Base-by-base conservation (phyloP, 2,888 invertebrate genomes). In the Timema cristinae region DNA sequence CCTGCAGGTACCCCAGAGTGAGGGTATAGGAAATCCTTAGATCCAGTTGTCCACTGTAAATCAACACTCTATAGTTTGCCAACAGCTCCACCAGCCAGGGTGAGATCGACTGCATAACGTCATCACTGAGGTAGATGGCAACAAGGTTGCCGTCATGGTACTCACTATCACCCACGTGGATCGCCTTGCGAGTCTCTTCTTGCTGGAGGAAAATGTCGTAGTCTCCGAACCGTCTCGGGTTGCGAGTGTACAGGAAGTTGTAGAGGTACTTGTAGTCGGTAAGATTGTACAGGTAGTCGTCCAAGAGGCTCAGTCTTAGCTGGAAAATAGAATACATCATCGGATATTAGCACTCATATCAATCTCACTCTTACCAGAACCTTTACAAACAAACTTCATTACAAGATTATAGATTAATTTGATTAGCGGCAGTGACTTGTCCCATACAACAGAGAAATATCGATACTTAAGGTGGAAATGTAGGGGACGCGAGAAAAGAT, bases 1-100 rank as follows among this genome's bases (percentile, higher is more conserved):
- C 81, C 70, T 81, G 77, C 47, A 85, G 78, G 75, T 85, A 83
- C 74, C 86, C 86, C 72, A 88, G 84, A 0, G 89, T 89, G 7
- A 89, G 83, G 51, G 89, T 88, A 76, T 88, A 87, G 0, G 89
- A 89, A 13, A 90, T 87, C 66, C 90, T 89, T 74, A 90, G 85
- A 79, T 90, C 90, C 78, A 85, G 79, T 75, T 82, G 74, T 72
- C 79, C 80, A 76, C 82, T 82, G 77, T 79, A 82, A 73, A 80
- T 80, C 63, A 78, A 77, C 50, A 77, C 77, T n/a, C 86, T 84
- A 78, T 91, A 92, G 59, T 67, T 56, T 2, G 87, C 85, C n/a
- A 87, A 76, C 6, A 87, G 77, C 72, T 85, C 85, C 74, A 86
- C 85, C 0, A 86, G 81, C 85, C 85, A 85, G 74, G 81, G 80